phyloP scores from a whole-genome alignment of 2,113 vertebrate species.

The Rhinopithecus roxellana region DNA sequence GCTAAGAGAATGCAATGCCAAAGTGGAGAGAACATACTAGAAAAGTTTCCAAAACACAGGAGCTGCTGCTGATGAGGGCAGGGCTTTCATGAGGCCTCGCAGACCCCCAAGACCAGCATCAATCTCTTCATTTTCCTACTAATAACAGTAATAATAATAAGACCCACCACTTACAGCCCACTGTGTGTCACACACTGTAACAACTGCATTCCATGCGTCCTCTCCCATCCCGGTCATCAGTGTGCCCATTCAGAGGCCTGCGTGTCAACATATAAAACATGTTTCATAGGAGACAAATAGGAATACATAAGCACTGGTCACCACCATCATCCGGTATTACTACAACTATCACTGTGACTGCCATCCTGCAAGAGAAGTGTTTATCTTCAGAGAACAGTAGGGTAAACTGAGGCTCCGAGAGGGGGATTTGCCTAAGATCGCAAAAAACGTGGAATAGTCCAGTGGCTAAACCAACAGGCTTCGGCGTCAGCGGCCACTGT shows the following conservation, averaged over 20 bases:
- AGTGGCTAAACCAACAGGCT: background rate
- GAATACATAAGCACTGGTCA: background rate
- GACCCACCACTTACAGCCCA: background rate
- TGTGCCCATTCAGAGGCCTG: background rate
- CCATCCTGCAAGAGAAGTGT: background rate
- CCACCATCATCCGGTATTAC: background rate
- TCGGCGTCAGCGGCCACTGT: background rate
- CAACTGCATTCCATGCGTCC: accelerated
- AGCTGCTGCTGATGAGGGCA: background rate
- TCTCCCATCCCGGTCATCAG: background rate
- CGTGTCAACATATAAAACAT: background rate
- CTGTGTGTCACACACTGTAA: too few species aligned
- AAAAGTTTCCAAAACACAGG: background rate
- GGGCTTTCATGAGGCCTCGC: background rate
- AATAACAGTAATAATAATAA: background rate
- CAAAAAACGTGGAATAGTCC: background rate
- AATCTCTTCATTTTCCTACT: accelerated
- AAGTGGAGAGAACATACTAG: background rate
- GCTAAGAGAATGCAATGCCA: background rate
- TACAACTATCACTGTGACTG: too few species aligned
- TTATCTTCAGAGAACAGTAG: background rate
- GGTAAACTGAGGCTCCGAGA: background rate
- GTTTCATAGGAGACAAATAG: background rate
- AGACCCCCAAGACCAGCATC: background rate
- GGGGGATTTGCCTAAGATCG: background rate